Conservation (phyloP, 2,888 invertebrate genomes). For the Mimumesa dahlbomi region DNA sequence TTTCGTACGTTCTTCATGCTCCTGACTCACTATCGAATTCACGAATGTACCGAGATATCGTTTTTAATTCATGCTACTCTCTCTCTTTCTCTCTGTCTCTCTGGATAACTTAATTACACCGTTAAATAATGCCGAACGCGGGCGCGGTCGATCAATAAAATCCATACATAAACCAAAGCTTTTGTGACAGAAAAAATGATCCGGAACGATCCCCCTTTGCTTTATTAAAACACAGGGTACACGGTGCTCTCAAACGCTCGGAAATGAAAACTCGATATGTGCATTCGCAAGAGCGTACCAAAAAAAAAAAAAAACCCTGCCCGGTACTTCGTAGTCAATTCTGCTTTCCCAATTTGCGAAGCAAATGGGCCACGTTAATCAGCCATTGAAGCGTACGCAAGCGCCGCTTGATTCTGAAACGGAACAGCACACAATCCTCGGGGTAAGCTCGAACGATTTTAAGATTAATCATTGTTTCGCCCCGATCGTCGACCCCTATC, state of each 20-base stretch:
- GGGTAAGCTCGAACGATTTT: conserved; percentile 60
- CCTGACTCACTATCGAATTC: too few species aligned
- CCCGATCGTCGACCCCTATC: conserved; percentile 8
- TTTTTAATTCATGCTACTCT: not conserved
- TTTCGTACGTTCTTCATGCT: too few species aligned
- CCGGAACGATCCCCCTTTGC: conserved; percentile 38
- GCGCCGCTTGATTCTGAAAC: conserved; percentile 23
- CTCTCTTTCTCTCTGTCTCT: too few species aligned
- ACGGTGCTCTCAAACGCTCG: conserved; percentile 18
- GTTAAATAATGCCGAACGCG: too few species aligned
- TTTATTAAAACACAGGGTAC: conserved; percentile 46
- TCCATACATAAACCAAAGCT: conserved; percentile 44
- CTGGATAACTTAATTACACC: too few species aligned
- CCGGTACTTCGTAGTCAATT: conserved; percentile 5
- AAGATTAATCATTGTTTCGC: conserved; percentile 69
- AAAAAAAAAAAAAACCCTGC: conserved; percentile 3
- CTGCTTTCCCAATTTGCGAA: conserved; percentile 35
- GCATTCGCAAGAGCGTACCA: not conserved
- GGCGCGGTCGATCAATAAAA: conserved; percentile 29
- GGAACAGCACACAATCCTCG: conserved; percentile 18
- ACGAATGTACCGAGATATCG: too few species aligned
- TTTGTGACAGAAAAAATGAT: conserved; percentile 8
- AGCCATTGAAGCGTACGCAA: conserved; percentile 21
- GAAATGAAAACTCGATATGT: conserved; percentile 32
- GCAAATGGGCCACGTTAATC: conserved; percentile 45